Base-by-base conservation (phyloP, 2,888 invertebrate species). In the Agrotis ipsilon region DNA sequence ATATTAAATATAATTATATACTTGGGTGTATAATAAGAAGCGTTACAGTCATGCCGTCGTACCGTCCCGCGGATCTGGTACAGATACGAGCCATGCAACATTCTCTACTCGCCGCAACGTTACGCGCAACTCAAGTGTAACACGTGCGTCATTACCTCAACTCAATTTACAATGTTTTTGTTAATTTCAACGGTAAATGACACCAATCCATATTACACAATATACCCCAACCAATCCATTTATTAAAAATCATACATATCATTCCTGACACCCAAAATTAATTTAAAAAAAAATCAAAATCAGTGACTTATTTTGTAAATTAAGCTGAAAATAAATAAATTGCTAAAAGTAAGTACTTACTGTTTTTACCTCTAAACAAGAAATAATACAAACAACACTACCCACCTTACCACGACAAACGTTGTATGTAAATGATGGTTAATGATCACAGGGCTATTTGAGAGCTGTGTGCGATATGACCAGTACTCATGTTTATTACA, bases 1-100 rank as follows among this genome's bases (percentile, higher is more conserved):
- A 76, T 80, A 78, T 45, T 72, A 76, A 60, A 85, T 81, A 81
- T 84, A 77, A 73, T 81, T 68, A 73, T 68, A 80, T 78, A 78
- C 24, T 75, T 67, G 43, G 60, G 52, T 75, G 55, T 75, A 79
- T 65, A 65, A 77, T 83, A 86, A 76, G 18, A 83, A 76, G 85
- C 86, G 69, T 80, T 80, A 79, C 57, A 68, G 43, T 51, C 75
- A 80, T 73, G 74, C 83, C n/a, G 52, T 27, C 71, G 46, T 51
- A 43, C 68, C 68, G 24, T 49, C 21, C 9, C 11, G 55, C 21
- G 21, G 24, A 18, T 45, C 72, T 46, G 43, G 39, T 11, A 27
- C 59, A 6, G n/a, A n/a, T 27, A 19, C 75, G 52, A 51, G 54
- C 16, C 83, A 81, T 85, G 84, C 84, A 76, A 76, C 70, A 81